A percentile compares a stretch with the other conserved stretches of the same genome.
phyloP scores from a whole-genome alignment of 2,797 vertebrate species.

The Bradypus variegatus region DNA sequence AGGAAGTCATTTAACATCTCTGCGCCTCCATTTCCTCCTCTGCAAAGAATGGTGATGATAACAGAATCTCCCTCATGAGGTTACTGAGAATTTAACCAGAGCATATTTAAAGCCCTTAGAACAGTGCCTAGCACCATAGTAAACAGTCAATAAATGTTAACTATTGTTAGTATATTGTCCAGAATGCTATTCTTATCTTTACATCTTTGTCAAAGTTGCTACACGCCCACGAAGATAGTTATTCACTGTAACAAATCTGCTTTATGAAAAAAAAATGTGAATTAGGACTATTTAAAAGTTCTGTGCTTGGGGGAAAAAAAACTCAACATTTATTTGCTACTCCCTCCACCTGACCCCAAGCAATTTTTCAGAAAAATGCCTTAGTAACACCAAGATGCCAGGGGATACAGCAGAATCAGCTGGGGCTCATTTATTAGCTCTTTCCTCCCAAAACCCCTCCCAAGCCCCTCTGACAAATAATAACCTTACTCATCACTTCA shows the following conservation, averaged over 20 bases:
- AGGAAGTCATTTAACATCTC: background rate
- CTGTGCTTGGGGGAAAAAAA: background rate
- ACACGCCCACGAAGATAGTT: background rate
- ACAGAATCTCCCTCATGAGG: background rate
- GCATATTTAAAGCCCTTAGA: background rate
- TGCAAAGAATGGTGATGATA: background rate
- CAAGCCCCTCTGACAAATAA: background rate
- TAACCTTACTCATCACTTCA: background rate
- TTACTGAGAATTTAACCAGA: background rate
- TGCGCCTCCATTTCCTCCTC: background rate
- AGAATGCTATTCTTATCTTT: background rate
- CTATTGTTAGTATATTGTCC: background rate
- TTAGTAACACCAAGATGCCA: background rate
- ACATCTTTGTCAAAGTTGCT: background rate
- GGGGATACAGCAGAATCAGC: background rate
- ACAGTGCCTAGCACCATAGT: background rate
- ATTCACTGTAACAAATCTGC: background rate
- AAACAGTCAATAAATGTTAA: background rate
- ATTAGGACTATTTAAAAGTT: background rate
- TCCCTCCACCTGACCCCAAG: background rate
- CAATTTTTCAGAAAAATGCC: background rate
- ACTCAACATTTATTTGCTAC: background rate
- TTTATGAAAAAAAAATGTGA: background rate
- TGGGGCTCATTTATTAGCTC: background rate
- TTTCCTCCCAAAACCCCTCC: background rate